Percentiles rank a stretch among this genome's conserved stretches.
Conservation (phyloP, 1,140 invertebrate genomes). For the Ephestia elutella region DNA sequence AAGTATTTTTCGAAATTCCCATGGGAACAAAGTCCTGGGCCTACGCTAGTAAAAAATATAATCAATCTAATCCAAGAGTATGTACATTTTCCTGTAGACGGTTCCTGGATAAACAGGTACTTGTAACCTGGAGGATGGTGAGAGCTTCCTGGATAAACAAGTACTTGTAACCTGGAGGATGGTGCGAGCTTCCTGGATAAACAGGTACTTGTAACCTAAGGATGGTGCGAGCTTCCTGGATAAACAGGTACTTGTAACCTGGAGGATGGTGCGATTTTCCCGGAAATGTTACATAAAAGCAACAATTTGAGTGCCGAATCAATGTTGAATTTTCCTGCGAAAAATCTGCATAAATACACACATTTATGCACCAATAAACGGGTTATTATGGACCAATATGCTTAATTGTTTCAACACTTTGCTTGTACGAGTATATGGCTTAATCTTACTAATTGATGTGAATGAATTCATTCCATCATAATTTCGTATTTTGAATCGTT, state of each 20-base stretch:
- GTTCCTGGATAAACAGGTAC: neutral
- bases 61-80: too few species aligned
- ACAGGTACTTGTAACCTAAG: too few species aligned
- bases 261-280: neutral
- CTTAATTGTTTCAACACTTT: neutral
- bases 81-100: too few species aligned
- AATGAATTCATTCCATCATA: too few species aligned
- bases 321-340: neutral
- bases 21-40: too few species aligned
- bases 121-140: neutral
- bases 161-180: neutral
- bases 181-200: neutral
- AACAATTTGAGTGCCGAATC: neutral
- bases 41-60: too few species aligned
- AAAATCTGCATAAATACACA: constrained; percentile 1
- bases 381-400: neutral
- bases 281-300: neutral
- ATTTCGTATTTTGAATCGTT: too few species aligned
- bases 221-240: too few species aligned
- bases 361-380: neutral
- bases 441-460: neutral
- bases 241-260: neutral
- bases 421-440: neutral
- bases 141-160: neutral
- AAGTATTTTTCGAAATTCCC: too few species aligned